Conservation (phyloP, 2,113 vertebrate species). For the Jacana jacana region DNA sequence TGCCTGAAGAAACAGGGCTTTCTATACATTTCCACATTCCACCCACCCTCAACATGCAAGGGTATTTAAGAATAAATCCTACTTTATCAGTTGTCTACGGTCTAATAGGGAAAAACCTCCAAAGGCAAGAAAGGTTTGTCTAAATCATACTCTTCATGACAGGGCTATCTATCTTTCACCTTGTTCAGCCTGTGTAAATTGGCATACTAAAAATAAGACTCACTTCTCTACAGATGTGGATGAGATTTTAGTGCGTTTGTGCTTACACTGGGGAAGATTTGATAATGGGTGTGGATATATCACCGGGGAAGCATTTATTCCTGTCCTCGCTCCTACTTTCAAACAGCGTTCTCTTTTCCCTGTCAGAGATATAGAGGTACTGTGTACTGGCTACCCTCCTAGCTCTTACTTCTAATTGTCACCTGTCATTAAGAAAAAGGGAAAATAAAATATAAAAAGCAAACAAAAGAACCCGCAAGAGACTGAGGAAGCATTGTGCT, state of each 20-base stretch:
- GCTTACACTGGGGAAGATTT: neutral
- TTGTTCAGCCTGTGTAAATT: neutral
- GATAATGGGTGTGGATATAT: neutral
- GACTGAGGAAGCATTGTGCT: neutral
- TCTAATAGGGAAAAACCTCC: neutral
- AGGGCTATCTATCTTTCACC: neutral
- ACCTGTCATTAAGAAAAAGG: neutral
- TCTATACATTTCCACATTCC: neutral
- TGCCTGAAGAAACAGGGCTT: neutral
- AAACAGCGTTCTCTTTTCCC: neutral
- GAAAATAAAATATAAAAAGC: neutral
- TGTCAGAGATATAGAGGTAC: neutral
- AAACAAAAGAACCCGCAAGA: neutral
- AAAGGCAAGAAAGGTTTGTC: neutral
- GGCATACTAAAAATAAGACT: neutral
- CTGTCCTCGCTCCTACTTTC: neutral
- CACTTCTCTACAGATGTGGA: neutral
- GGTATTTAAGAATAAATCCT: neutral
- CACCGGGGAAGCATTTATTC: neutral
- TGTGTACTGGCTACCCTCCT: neutral
- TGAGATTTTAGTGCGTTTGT: neutral
- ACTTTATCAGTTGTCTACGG: neutral
- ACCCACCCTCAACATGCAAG: accelerated
- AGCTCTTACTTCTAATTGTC: neutral
- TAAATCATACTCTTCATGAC: neutral